These are phyloP conservation scores for Ageneiosus marmoratus DNA, from an alignment of 2,113 vertebrate genomes.

Conservation along the genomic window DNA sequence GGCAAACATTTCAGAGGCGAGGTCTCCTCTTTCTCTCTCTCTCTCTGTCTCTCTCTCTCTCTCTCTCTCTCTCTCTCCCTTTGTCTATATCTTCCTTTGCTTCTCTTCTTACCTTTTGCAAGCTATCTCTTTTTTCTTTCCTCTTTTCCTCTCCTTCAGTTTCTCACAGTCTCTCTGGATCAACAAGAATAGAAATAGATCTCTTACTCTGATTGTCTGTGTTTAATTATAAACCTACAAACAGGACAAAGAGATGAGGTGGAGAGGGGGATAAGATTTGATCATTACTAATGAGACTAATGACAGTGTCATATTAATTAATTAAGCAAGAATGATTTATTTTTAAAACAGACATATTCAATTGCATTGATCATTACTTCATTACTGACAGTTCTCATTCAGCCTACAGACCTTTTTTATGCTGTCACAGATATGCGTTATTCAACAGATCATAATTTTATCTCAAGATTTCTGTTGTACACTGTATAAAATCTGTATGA, in stretches of 20 bases:
- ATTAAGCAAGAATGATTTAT: constrained; percentile 33
- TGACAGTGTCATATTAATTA: constrained; percentile 6
- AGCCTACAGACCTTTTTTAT: background rate
- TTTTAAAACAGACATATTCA: constrained; percentile 4
- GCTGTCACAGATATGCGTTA: background rate
- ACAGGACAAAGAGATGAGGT: constrained; percentile 2
- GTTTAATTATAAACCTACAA: background rate
- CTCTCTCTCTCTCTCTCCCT: background rate
- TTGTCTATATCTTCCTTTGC: too few species aligned
- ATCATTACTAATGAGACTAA: constrained; percentile 13
- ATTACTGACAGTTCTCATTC: background rate
- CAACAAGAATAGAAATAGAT: constrained; percentile 29
- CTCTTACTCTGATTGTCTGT: constrained; percentile 2
- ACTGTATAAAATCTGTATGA: background rate
- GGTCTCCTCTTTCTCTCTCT: background rate
- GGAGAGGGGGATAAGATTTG: constrained; percentile 17
- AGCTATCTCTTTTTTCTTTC: constrained; percentile 15
- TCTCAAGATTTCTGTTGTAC: background rate
- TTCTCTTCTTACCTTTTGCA: constrained; percentile 27
- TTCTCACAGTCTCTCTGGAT: constrained; percentile 49
- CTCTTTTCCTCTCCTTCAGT: background rate
- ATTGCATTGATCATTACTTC: constrained; percentile 11
- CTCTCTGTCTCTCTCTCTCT: constrained; percentile 45
- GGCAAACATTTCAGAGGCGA: constrained; percentile 57
- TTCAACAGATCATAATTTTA: background rate